Conservation (phyloP, 1,140 invertebrate species). For the Drosophila nannoptera region DNA sequence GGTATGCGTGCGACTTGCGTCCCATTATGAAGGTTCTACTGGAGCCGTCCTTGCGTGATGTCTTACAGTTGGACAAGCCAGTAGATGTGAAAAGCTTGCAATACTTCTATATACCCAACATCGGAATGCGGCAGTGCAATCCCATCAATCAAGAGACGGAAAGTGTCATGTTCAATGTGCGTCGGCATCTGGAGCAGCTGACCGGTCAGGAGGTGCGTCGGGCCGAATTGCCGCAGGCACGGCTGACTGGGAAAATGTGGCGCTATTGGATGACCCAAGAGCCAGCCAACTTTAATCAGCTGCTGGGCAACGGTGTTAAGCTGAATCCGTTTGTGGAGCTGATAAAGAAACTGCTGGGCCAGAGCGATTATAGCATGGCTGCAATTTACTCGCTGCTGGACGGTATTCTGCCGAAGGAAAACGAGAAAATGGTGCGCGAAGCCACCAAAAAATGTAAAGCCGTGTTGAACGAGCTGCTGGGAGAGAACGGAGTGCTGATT, state of each 20-base stretch:
- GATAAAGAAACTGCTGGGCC: constrained; percentile 81
- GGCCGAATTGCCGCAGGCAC: constrained; percentile 81
- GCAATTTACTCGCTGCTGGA: constrained; percentile 85
- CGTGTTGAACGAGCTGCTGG: constrained; percentile 85
- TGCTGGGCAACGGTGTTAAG: constrained; percentile 83
- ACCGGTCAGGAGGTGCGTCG: constrained; percentile 54
- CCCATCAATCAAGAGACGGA: constrained; percentile 85
- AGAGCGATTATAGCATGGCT: constrained; percentile 83
- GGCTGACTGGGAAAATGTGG: constrained; percentile 85
- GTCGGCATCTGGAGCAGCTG: constrained; percentile 58
- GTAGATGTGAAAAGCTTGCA: constrained; percentile 86
- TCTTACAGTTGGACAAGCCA: constrained; percentile 78
- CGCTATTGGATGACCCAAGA: constrained; percentile 87
- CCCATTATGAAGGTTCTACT: constrained; percentile 83
- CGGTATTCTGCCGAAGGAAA: constrained; percentile 82
- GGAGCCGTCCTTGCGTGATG: constrained; percentile 57
- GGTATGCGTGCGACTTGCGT: constrained; percentile 86
- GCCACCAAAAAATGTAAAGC: constrained; percentile 82
- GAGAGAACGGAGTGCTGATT: constrained; percentile 89
- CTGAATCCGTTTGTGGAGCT: constrained; percentile 81
- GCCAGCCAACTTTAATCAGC: constrained; percentile 81
- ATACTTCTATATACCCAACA: constrained; percentile 88
- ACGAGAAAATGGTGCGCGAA: constrained; percentile 83
- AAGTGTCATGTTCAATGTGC: constrained; percentile 81
- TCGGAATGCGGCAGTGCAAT: constrained; percentile 84